Evolutionary conservation across 1,140 invertebrate genomes (phyloP).

Genomic region (Caerostris darwini): DNA sequence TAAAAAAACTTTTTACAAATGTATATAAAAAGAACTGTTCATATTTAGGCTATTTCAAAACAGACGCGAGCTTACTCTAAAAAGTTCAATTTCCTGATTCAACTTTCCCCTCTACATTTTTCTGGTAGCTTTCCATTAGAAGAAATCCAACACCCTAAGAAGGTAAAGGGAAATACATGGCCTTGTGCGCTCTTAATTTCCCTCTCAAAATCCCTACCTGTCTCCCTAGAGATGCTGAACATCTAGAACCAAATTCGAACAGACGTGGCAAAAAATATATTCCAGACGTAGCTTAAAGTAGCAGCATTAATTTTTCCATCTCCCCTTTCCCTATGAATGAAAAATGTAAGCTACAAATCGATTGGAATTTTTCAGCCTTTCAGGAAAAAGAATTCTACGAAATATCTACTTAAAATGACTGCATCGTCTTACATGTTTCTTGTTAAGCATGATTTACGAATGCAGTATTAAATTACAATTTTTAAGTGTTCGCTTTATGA

Average conservation of each 20-base stretch:
- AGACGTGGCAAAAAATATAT: not conserved
- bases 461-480: not conserved
- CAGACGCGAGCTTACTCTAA: too few species aligned
- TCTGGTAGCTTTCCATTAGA: not conserved
- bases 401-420: not conserved
- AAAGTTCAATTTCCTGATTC: too few species aligned
- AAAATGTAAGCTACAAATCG: not conserved
- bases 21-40: too few species aligned
- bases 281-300: not conserved
- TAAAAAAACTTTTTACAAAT: too few species aligned
- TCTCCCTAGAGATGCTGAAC: not conserved
- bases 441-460: not conserved
- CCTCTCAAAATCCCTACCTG: not conserved
- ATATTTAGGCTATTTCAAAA: too few species aligned
- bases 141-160: not conserved
- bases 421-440: not conserved
- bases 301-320: not conserved
- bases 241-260: not conserved
- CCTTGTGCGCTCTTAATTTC: not conserved
- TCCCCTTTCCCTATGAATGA: not conserved
- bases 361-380: not conserved
- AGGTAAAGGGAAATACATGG: not conserved
- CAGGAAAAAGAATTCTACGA: not conserved
- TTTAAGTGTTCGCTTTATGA: too few species aligned
- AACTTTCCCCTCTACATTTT: too few species aligned